Evolutionary conservation across 2,797 vertebrate species (phyloP), one percentile per base, ranked within the genome.

Genomic region (Hyperoplus lanceolatus): DNA sequence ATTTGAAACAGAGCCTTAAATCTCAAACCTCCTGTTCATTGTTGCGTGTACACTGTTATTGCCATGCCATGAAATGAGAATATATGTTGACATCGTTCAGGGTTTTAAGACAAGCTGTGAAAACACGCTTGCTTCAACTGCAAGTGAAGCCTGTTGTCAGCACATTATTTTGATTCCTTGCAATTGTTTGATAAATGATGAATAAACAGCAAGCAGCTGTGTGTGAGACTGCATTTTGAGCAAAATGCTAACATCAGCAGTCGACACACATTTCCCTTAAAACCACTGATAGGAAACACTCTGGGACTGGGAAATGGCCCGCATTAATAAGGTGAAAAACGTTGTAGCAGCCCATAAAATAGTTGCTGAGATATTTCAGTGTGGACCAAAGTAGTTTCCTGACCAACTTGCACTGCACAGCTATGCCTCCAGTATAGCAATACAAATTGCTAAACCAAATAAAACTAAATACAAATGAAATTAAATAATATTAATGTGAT

Each of bases 61-160:
- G 16, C 43, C 49, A 56, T 18, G 73, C 77, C 51, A 71, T 72
- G 53, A 79, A 84, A 77, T 63, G 41, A 78, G 58, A 82, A 82
- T 78, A 68, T 43, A 84, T 73, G 68, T 64, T 62, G 18, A 77
- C 78, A 59, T 41, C 73, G 49, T 54, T 45, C 8, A 21, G 46
- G 55, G 6, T 46, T 39, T 16, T 43, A 63, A 67, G 60, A 39
- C 45, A 39, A 51, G 45, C 4, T 61, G 45, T 41, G 39, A 36
- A 74, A 53, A 45, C 2, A 0, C 39, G 14, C 41, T 14, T 8
- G 13, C 1, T 16, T 38, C 21, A 21, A 57, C 51, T 21, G 14
- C 1, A 8, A 15, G 16, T 72, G 29, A 56, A 45, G 54, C 36
- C 3, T 67, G 6, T 9, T 50, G 12, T 57, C 39, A 41, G 13